These are phyloP conservation scores for Drosophila aldrichi DNA, from an alignment of 2,888 invertebrate genomes.

Conservation along the genomic window DNA sequence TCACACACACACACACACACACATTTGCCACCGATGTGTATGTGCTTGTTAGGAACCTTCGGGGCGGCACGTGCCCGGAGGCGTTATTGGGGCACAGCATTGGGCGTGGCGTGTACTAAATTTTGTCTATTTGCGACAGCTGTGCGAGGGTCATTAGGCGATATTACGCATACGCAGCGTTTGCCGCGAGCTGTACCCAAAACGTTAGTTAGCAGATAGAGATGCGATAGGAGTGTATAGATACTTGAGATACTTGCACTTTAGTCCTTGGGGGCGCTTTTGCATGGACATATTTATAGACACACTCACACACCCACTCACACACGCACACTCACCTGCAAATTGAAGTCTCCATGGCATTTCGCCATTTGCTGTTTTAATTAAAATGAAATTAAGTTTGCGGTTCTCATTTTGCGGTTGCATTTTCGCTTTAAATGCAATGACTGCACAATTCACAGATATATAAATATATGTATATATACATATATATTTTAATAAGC, in stretches of 20 bases:
- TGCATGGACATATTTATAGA: slow-evolving; percentile 43
- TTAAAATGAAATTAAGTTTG: slow-evolving; percentile 78
- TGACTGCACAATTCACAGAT: slow-evolving; percentile 49
- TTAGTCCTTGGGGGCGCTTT: slow-evolving; percentile 18
- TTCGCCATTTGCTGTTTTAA: slow-evolving; percentile 68
- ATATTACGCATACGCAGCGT: slow-evolving; percentile 71
- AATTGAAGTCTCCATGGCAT: slow-evolving; percentile 18
- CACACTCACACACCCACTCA: background rate
- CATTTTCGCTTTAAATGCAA: slow-evolving; percentile 46
- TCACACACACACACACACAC: background rate
- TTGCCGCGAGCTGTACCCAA: slow-evolving; percentile 31
- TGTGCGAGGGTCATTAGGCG: slow-evolving; percentile 66
- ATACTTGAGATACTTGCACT: background rate
- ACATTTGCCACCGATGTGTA: background rate
- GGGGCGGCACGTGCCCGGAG: slow-evolving; percentile 39
- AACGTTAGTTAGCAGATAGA: slow-evolving; percentile 5
- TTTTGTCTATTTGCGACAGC: slow-evolving; percentile 59
- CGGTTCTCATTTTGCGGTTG: slow-evolving; percentile 42
- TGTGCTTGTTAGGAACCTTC: slow-evolving; percentile 30
- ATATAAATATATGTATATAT: slow-evolving; percentile 20
- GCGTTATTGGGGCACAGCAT: slow-evolving; percentile 8
- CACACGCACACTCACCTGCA: background rate
- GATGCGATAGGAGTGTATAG: background rate
- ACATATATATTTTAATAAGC: slow-evolving; percentile 56
- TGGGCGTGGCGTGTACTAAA: slow-evolving; percentile 34